A percentile compares a stretch with the other conserved stretches of the same genome.
phyloP scores from a whole-genome alignment of 2,113 vertebrate species.

The Bucco capensis region DNA sequence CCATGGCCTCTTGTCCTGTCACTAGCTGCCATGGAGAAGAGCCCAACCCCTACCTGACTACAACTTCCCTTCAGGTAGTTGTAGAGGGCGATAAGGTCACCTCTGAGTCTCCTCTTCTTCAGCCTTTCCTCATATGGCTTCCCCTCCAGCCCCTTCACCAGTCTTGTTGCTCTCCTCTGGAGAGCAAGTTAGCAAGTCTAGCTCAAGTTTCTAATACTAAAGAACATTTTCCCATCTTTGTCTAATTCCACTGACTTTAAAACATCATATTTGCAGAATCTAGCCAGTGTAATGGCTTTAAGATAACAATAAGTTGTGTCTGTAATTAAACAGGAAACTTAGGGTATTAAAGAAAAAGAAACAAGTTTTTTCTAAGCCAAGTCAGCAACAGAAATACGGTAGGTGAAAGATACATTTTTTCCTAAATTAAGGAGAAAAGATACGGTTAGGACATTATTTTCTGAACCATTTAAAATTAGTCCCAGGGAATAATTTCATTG shows the following conservation, averaged over 20 bases:
- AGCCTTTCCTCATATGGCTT: too few species aligned
- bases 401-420: neutral
- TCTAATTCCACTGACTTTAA: neutral
- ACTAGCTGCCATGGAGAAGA: too few species aligned
- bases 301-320: neutral
- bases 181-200: too few species aligned
- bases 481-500: neutral
- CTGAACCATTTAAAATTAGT: neutral
- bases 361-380: neutral
- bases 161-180: too few species aligned
- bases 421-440: neutral
- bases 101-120: too few species aligned
- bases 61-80: too few species aligned
- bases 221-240: neutral
- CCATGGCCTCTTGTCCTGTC: too few species aligned
- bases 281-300: neutral
- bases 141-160: too few species aligned
- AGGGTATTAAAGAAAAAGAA: neutral
- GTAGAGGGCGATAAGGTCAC: too few species aligned
- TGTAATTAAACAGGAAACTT: neutral
- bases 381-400: neutral
- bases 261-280: neutral
- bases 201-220: neutral
- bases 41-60: too few species aligned
- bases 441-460: neutral